phyloP scores from a whole-genome alignment of 2,888 invertebrate species.

The Andrena flavipes region DNA sequence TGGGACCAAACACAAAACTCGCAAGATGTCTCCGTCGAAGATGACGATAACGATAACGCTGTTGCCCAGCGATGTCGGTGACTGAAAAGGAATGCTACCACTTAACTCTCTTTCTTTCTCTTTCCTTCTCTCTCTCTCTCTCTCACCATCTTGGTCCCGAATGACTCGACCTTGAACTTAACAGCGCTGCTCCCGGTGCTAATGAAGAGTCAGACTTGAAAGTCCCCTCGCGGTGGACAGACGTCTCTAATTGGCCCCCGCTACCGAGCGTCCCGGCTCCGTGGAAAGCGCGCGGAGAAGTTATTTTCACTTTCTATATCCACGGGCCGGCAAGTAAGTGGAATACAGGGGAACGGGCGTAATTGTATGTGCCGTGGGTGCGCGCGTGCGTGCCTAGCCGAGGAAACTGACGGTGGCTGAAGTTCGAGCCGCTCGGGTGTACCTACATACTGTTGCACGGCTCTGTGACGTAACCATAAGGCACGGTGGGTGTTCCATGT shows the following conservation, averaged over 20 bases:
- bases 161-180: slow-evolving; percentile 67
- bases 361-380: slow-evolving; percentile 3
- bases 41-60: slow-evolving; percentile 26
- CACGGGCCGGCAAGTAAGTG: slow-evolving; percentile 6
- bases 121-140: slow-evolving; percentile 1
- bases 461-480: slow-evolving; percentile 46
- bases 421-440: slow-evolving; percentile 31
- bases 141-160: slow-evolving; percentile 31
- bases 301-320: slow-evolving; percentile 66
- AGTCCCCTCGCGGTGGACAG: slow-evolving; percentile 43
- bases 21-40: slow-evolving; percentile 57
- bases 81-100: slow-evolving; percentile 45
- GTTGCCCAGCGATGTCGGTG: slow-evolving; percentile 16
- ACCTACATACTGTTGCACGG: slow-evolving; percentile 18
- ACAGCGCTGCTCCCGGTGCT: slow-evolving; percentile 36
- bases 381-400: slow-evolving; percentile 11
- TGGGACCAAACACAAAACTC: slow-evolving; percentile 12
- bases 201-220: slow-evolving; percentile 60
- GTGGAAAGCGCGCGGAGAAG: slow-evolving; percentile 44
- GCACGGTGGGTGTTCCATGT: slow-evolving; percentile 57
- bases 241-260: slow-evolving; percentile 55
- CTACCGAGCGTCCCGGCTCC: slow-evolving; percentile 12
- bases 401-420: slow-evolving; percentile 26
- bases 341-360: slow-evolving; percentile 16
- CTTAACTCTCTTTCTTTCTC: slow-evolving; percentile 1